Base-by-base conservation (phyloP, 2,797 vertebrate species). In the Lophotriccus pileatus region DNA sequence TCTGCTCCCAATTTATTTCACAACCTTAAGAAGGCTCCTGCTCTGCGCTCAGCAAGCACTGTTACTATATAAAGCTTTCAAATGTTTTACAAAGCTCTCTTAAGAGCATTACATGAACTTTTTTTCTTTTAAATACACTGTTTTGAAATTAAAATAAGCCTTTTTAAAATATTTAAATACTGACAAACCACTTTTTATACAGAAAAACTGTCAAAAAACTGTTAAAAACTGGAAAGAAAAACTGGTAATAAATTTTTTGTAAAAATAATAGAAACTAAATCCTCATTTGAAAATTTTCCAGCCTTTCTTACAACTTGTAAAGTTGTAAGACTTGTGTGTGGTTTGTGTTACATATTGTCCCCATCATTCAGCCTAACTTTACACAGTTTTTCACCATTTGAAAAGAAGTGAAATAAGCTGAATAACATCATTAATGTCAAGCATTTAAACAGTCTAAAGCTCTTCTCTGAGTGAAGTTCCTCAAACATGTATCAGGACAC, bases 281-380 rank as follows among this genome's bases (percentile, higher is more conserved):
- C 12, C 19, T 46, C 10, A 6, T 39, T 30, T 44, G 43, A 64
- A 92, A 53, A 15, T 39, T 70, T 79, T 64, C 52, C 24, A 72
- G 19, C 12, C 30, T 56, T 72, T 53, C 55, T 43, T 53, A 25
- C 3, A 5, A 6, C 10, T 50, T 50, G 16, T 36, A 34, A 32
- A n/a, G n/a, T n/a, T n/a, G n/a, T n/a, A n/a, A 67, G 25, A 50
- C 6, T 22, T 2, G 1, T 2, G 3, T 19, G 8, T 4, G 0
- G 4, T 19, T 7, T 3, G 0, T 13, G 41, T 30, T 72, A 75
- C 18, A 44, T 27, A 44, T 2, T 27, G 27, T 12, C 10, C 12
- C 23, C 25, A 80, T 9, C 27, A 75, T 4, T 16, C 37, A 27
- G 34, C 12, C 4, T 12, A 46, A 52, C 53, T 56, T 52, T 62